phyloP scores from a whole-genome alignment of 2,888 invertebrate species.

The Pristionchus maxplancki region DNA sequence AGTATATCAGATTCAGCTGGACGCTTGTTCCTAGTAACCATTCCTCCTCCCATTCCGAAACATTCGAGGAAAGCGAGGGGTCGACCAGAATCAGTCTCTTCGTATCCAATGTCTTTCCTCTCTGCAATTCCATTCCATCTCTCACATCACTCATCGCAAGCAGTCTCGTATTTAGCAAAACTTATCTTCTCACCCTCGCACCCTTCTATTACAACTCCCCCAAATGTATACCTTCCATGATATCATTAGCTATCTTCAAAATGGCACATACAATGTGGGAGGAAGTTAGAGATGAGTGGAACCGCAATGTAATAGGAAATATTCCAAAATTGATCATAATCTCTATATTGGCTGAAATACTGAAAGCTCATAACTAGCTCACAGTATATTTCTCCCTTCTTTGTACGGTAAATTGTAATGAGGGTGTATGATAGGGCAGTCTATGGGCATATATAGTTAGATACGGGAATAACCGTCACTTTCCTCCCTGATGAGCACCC shows the following conservation, averaged over 20 bases:
- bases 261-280: not conserved
- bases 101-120: conserved; percentile 45
- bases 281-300: not conserved
- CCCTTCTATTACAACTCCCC: not conserved
- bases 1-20: conserved; percentile 76
- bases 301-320: not conserved
- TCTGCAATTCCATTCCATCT: conserved; percentile 2
- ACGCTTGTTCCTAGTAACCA: conserved; percentile 49
- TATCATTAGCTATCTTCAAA: not conserved
- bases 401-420: not conserved
- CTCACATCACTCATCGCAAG: not conserved
- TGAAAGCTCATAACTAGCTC: no score
- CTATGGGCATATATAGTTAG: conserved; percentile 4
- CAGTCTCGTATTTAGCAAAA: not conserved
- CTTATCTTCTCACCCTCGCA: not conserved
- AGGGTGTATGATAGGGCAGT: not conserved
- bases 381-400: not conserved
- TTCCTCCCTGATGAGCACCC: conserved; percentile 13
- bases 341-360: no score
- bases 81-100: conserved; percentile 32
- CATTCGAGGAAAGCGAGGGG: not conserved
- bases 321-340: not conserved
- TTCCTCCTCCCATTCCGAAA: conserved; percentile 16
- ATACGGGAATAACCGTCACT: conserved; percentile 19
- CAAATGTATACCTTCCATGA: not conserved